Base-by-base conservation (phyloP, 2,888 invertebrate species). In the Brenthis daphne region DNA sequence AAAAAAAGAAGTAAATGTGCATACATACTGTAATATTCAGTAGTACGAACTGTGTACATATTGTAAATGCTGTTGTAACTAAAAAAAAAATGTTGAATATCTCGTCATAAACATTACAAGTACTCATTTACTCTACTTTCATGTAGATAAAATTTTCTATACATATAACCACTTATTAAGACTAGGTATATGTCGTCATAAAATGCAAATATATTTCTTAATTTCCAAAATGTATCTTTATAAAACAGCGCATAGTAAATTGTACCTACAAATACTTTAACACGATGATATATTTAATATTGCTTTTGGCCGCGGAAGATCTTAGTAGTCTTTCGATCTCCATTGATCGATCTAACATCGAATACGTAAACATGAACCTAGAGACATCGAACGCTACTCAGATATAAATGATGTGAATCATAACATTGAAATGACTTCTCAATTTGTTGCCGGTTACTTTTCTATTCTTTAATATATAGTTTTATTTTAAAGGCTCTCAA, bases 401-500 rank as follows among this genome's bases (percentile, higher is more conserved):
- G 33, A 55, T 63, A 51, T 16, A 54, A 24, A 37, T 16, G 33
- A 53, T 48, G 13, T 48, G 73, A 74, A 76, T 71, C 11, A 8
- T 43, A 43, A 84, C 80, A 78, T 77, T 76, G 84, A 82, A 83
- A 83, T 82, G 82, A 79, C 16, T 69, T 80, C 20, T 24, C 51
- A 37, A 51, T 54, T 82, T 85, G 88, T 84, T 86, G 86, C 90
- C 89, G 84, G 86, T 84, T 70, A 78, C 78, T 82, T 76, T 78
- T 81, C 79, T 82, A 83, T 80, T 84, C 79, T 76, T 81, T 79
- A 80, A 74, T 75, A 81, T 81, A 81, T 82, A 83, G 74, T 80
- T 82, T 71, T 84, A 85, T 81, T 85, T 82, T 81, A 76, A 89
- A 90, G 88, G 88, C 88, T 89, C 81, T 82, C 86, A 85, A 87